Evolutionary conservation across 2,113 vertebrate species (phyloP).

Genomic region (Mesocricetus auratus): DNA sequence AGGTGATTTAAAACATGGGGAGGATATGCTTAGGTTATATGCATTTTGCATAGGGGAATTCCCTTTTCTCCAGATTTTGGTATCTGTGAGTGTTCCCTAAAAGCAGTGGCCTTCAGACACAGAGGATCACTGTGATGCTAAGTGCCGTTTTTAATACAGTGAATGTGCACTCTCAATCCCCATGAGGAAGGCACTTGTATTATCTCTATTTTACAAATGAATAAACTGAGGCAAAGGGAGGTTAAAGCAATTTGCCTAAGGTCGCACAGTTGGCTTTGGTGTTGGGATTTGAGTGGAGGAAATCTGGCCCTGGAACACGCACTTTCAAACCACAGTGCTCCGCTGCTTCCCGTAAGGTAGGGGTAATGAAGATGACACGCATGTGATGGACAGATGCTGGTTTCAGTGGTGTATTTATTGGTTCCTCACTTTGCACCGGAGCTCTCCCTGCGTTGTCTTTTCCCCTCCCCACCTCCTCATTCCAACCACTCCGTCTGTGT

Average conservation of each 20-base stretch:
- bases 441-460: background rate
- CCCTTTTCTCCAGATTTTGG: background rate
- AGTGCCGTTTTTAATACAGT: background rate
- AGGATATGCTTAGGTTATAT: background rate
- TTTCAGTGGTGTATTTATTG: background rate
- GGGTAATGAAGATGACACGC: background rate
- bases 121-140: background rate
- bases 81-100: background rate
- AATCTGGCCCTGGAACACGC: background rate
- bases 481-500: background rate
- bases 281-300: background rate
- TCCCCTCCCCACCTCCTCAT: background rate
- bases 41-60: background rate
- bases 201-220: background rate
- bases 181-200: background rate
- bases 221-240: conserved; percentile 45
- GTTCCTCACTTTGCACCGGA: background rate
- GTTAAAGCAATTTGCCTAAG: background rate
- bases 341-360: background rate
- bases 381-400: background rate
- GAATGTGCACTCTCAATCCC: background rate
- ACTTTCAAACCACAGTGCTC: background rate
- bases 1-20: background rate
- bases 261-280: background rate
- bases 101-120: background rate